Evolutionary conservation across 2,888 invertebrate genomes (phyloP).

Genomic region (Apocheima hispidaria): DNA sequence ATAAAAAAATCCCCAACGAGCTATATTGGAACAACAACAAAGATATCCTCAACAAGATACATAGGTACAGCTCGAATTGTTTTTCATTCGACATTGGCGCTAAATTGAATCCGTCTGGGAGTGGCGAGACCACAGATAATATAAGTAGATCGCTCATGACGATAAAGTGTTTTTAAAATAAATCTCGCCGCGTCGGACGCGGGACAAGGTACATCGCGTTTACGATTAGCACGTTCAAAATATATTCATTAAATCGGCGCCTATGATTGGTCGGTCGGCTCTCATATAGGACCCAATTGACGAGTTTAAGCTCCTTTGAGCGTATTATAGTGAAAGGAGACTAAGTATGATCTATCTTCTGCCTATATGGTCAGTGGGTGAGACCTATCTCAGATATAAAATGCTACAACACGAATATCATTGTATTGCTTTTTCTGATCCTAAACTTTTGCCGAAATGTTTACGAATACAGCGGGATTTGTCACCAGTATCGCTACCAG

Average conservation of each 20-base stretch:
- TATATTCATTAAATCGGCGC: too few species aligned
- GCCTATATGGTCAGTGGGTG: too few species aligned
- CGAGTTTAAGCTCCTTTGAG: too few species aligned
- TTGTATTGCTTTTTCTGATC: constrained; percentile 10
- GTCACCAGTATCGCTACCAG: constrained; percentile 5
- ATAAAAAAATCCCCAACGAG: constrained; percentile 56
- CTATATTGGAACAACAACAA: constrained; percentile 55
- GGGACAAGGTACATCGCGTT: too few species aligned
- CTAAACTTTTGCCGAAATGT: background rate
- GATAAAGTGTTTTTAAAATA: too few species aligned
- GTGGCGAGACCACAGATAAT: constrained; percentile 14
- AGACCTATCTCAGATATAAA: constrained; percentile 23
- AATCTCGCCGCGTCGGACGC: too few species aligned
- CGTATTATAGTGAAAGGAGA: too few species aligned
- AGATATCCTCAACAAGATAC: constrained; percentile 44
- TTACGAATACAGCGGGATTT: constrained; percentile 7
- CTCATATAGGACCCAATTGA: too few species aligned
- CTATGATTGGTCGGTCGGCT: too few species aligned
- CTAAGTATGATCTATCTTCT: too few species aligned
- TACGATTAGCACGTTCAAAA: too few species aligned
- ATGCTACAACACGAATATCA: constrained; percentile 12
- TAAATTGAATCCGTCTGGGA: constrained; percentile 34
- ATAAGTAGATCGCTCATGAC: too few species aligned
- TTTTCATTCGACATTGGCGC: constrained; percentile 35
- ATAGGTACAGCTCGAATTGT: constrained; percentile 42